Evolutionary conservation across 2,797 vertebrate species (phyloP), one percentile per base, ranked within the genome.

Genomic region (Octomys mimax): DNA sequence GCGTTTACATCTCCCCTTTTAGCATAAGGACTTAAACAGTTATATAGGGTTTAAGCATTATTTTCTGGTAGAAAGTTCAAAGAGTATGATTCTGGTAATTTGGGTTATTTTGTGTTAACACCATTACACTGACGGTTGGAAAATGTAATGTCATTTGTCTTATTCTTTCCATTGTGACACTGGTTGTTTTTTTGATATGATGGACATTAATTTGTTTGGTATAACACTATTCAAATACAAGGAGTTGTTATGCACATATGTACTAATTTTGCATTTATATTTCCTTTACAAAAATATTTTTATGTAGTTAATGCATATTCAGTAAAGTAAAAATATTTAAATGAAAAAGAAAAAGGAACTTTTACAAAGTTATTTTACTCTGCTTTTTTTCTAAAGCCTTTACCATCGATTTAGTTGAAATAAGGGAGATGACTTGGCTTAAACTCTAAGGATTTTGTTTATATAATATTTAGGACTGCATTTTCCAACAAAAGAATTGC

Each of bases 241-340:
- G 6, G 5, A 88, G 33, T 46, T 95, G 14, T 68, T 87, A 71
- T 64, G 16, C 36, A 96, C 59, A 14, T 64, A 64, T 39, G 13
- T 77, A 89, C 88, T 93, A 95, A 87, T 91, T 87, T 91, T 70
- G 1, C 75, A 92, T 85, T 87, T 94, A 89, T 73, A 75, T 7
- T 19, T 94, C n/a, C 52, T 9, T 83, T 64, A 36, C 8, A 83
- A 96, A 93, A 95, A 84, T 89, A 13, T 71, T 42, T 42, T 93
- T 71, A 52, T 71, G 7, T 26, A 61, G 22, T 22, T 95, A 92
- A 83, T 88, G 2, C 10, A 91, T 88, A 94, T 68, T 88, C 46
- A 96, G 54, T 91, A 83, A 91, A 87, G 94, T 49, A 75, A 0
- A 79, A 78, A 33, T 92, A 36, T 79, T 93, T 86, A 95, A 95